Percentiles rank a stretch among this genome's conserved stretches.
Evolutionary conservation across 2,888 invertebrate species (phyloP).

Genomic region (Chironomus tentans): DNA sequence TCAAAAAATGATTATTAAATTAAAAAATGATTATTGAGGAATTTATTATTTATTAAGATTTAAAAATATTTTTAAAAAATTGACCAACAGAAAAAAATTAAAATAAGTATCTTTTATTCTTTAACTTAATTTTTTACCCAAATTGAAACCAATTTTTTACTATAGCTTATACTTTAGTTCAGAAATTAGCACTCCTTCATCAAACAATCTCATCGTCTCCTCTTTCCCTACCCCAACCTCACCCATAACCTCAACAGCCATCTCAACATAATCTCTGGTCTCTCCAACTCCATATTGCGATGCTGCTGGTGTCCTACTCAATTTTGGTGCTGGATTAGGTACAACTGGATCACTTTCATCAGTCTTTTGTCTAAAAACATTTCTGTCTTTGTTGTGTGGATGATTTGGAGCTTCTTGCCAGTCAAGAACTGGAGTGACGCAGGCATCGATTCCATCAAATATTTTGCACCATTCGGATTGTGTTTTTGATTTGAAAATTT

Average conservation of each 20-base stretch:
- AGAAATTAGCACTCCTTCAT: constrained; percentile 37
- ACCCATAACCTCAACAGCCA: constrained; percentile 31
- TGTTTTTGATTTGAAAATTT: constrained; percentile 66
- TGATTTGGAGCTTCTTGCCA: constrained; percentile 58
- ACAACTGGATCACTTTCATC: constrained; percentile 39
- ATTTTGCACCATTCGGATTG: constrained; percentile 77
- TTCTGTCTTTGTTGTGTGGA: constrained; percentile 55
- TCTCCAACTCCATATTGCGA: constrained; percentile 38
- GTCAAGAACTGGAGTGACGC: constrained; percentile 84
- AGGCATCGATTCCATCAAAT: constrained; percentile 79
- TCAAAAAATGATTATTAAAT: no score
- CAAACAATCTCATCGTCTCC: constrained; percentile 39
- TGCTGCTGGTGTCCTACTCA: constrained; percentile 66
- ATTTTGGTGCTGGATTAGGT: constrained; percentile 69
- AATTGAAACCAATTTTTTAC: no score
- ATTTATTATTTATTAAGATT: no score
- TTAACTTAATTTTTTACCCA: no score
- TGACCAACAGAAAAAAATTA: no score
- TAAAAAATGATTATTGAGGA: no score
- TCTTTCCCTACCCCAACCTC: constrained; percentile 32
- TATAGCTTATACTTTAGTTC: constrained; percentile 31
- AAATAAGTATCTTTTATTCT: no score
- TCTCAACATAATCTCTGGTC: constrained; percentile 1
- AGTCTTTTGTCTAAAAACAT: constrained; percentile 47
- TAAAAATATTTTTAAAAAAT: no score